phyloP scores from a whole-genome alignment of 2,113 vertebrate species.

The Onychostoma macrolepis region DNA sequence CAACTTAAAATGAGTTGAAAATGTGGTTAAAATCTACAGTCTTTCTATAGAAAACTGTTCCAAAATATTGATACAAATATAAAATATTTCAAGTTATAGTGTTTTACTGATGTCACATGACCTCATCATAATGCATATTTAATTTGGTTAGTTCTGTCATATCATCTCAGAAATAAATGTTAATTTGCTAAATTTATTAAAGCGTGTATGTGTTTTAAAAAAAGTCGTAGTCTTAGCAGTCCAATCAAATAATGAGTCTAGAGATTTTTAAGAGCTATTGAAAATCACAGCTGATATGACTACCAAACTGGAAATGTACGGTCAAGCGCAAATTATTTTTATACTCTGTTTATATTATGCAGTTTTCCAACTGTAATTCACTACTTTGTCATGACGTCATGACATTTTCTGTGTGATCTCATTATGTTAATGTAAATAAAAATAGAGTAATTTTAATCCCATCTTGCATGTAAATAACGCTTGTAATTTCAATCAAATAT shows the following conservation, averaged over 20 bases:
- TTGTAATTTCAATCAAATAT: not conserved
- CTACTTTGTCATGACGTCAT: not conserved
- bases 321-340: not conserved
- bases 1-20: not conserved
- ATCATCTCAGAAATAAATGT: not conserved
- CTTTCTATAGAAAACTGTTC: not conserved
- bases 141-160: not conserved
- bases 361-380: not conserved
- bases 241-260: not conserved
- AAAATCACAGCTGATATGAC: not conserved
- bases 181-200: not conserved
- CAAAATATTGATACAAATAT: not conserved
- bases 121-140: not conserved
- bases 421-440: not conserved
- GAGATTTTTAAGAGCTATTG: not conserved
- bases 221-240: not conserved
- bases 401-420: not conserved
- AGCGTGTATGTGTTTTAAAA: not conserved
- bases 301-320: not conserved
- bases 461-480: not conserved
- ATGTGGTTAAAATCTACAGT: not conserved
- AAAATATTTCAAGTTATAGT: not conserved
- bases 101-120: not conserved
- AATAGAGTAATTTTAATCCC: not conserved
- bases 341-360: not conserved